A percentile compares a stretch with the other conserved stretches of the same genome.
Evolutionary conservation across 2,888 invertebrate genomes (phyloP).

Genomic region (Agrotis exclamationis): DNA sequence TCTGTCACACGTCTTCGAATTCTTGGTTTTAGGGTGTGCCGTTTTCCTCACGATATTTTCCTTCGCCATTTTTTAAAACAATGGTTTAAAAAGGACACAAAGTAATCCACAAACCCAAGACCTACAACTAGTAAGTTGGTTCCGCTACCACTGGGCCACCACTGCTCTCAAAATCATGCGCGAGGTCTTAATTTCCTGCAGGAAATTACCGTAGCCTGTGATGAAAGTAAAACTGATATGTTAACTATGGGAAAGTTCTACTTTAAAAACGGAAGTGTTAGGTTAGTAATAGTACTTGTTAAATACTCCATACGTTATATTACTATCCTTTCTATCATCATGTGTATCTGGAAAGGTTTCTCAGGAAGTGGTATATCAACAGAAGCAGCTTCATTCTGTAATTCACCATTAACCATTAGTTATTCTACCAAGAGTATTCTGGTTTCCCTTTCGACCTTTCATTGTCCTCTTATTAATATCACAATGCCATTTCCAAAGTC

Average conservation of each 20-base stretch:
- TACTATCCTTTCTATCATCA: no score
- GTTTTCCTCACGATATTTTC: no score
- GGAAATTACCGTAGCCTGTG: background rate
- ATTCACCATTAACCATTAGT: background rate
- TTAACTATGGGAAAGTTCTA: background rate
- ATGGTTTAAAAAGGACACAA: no score
- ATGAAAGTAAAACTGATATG: background rate
- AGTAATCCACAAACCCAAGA: no score
- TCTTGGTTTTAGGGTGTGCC: no score
- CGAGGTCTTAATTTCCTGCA: background rate
- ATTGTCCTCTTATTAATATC: background rate
- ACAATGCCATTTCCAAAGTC: background rate
- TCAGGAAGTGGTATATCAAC: background rate
- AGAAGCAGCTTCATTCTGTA: background rate
- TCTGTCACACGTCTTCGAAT: no score
- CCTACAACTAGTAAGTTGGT: no score
- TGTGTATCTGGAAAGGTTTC: no score
- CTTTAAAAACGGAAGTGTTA: background rate
- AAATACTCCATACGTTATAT: no score
- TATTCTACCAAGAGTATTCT: background rate
- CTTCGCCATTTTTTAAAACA: no score
- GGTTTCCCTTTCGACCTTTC: background rate
- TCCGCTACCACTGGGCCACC: no score
- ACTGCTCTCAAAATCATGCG: background rate
- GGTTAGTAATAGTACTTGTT: background rate